phyloP scores from a whole-genome alignment of 2,113 vertebrate species.

The Saguinus midas region DNA sequence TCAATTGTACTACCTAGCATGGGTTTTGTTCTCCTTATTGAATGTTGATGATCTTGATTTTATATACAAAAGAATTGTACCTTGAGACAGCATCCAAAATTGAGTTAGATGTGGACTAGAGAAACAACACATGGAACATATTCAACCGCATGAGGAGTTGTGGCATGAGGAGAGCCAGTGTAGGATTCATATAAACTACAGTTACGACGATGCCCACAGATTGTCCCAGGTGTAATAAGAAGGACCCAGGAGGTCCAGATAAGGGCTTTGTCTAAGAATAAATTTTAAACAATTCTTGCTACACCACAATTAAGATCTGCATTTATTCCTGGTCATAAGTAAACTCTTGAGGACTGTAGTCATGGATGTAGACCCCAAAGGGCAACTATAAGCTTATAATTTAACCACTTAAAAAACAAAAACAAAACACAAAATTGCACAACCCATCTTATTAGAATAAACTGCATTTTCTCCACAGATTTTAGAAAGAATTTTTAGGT shows the following conservation, averaged over 20 bases:
- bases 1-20: not conserved
- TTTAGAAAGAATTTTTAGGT: constrained; percentile 17
- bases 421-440: not conserved
- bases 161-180: not conserved
- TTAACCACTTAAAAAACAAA: constrained; percentile 23
- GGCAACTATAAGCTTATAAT: constrained; percentile 1
- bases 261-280: constrained; percentile 65
- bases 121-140: not conserved
- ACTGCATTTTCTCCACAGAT: not conserved
- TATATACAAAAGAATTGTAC: not conserved
- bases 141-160: not conserved
- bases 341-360: constrained; percentile 56
- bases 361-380: constrained; percentile 28
- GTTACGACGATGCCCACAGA: constrained; percentile 20
- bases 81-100: constrained; percentile 2
- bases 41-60: not conserved
- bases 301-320: constrained; percentile 37
- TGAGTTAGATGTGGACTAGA: not conserved
- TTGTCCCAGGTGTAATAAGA: constrained; percentile 13
- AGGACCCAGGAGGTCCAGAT: constrained; percentile 36
- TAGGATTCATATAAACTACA: not conserved
- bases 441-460: constrained; percentile 15
- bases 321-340: constrained; percentile 62
- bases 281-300: constrained; percentile 52
- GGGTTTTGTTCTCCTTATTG: not conserved